phyloP scores from a whole-genome alignment of 2,113 vertebrate genomes.

The Ceyx melanurus region DNA sequence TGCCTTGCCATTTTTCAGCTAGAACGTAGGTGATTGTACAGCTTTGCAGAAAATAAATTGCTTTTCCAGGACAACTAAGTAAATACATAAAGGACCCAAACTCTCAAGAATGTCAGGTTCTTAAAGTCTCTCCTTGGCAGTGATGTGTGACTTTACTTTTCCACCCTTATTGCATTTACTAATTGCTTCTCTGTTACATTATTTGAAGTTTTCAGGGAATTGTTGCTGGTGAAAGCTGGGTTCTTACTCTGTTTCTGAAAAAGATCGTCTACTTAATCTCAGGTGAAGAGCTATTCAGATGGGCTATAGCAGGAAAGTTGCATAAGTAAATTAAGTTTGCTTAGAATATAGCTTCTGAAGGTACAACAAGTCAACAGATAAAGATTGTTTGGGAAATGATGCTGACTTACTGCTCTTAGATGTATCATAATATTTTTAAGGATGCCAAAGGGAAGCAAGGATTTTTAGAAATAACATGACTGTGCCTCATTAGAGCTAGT shows the following conservation, averaged over 20 bases:
- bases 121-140: not conserved
- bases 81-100: not conserved
- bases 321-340: not conserved
- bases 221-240: not conserved
- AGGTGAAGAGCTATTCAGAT: not conserved
- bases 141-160: not conserved
- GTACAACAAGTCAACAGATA: not conserved
- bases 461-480: not conserved
- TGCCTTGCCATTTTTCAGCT: slow-evolving; percentile 22
- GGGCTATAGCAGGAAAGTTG: not conserved
- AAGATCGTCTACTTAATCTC: not conserved
- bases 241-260: not conserved
- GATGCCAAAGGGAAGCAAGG: not conserved
- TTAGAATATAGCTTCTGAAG: not conserved
- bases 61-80: not conserved
- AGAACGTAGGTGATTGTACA: not conserved
- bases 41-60: slow-evolving; percentile 32
- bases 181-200: not conserved
- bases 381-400: not conserved
- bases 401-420: not conserved
- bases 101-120: not conserved
- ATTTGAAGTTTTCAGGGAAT: not conserved
- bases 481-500: slow-evolving; percentile 9
- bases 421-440: not conserved
- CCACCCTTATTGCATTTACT: not conserved